A percentile compares a stretch with the other conserved stretches of the same genome.
These are phyloP conservation scores for Cydia fagiglandana DNA, from an alignment of 1,140 invertebrate species.

Conservation along the genomic window DNA sequence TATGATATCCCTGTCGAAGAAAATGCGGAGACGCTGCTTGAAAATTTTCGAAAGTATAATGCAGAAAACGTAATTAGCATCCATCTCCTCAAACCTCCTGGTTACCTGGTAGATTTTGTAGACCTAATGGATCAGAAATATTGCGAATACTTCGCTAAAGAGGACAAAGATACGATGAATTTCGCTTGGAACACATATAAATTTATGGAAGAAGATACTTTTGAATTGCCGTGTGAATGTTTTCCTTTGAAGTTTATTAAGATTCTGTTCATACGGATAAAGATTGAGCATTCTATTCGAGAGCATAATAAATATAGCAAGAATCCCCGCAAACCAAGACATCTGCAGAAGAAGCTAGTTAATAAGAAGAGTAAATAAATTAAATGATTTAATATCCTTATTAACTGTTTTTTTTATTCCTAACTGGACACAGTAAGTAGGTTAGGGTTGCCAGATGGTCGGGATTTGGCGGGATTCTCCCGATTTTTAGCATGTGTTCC, in stretches of 20 bases:
- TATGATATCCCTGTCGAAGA: background rate
- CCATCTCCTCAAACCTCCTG: background rate
- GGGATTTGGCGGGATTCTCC: too few species aligned
- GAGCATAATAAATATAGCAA: background rate
- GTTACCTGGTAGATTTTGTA: slow-evolving; percentile 3
- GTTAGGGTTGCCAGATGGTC: too few species aligned
- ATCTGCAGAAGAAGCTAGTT: background rate
- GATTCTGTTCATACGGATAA: background rate
- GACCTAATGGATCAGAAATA: background rate
- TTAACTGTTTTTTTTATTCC: too few species aligned
- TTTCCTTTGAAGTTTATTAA: slow-evolving; percentile 3
- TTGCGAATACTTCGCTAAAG: background rate
- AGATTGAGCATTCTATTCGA: background rate
- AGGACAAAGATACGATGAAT: background rate
- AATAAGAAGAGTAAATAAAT: slow-evolving; percentile 1
- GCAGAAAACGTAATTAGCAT: background rate
- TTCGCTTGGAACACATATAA: background rate
- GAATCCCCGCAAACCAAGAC: background rate
- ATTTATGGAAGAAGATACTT: background rate
- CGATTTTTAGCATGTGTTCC: too few species aligned
- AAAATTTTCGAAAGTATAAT: background rate
- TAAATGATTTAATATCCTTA: too few species aligned
- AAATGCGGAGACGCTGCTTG: background rate
- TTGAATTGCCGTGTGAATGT: background rate
- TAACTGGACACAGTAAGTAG: too few species aligned